These are phyloP conservation scores for Teleiodes luculella DNA, from an alignment of 2,888 invertebrate species.

Conservation along the genomic window DNA sequence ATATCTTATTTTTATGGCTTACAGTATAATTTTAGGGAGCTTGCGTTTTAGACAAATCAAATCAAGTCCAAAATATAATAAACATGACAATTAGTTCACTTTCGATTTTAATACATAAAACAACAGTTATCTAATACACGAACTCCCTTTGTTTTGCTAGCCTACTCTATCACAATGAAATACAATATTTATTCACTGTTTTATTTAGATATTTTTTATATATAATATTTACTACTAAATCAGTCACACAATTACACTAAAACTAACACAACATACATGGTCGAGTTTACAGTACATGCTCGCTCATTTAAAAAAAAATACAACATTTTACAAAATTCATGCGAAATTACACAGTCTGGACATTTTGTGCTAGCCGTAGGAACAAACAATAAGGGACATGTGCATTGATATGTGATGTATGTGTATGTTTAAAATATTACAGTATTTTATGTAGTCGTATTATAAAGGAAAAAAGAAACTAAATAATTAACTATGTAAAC, in stretches of 20 bases:
- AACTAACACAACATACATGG: constrained; percentile 37
- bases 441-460: not conserved
- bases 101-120: too few species aligned
- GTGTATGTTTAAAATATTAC: not conserved
- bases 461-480: not conserved
- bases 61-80: too few species aligned
- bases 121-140: not conserved
- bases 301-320: constrained; percentile 25
- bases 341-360: constrained; percentile 21
- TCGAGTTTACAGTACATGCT: constrained; percentile 34
- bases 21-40: constrained; percentile 14
- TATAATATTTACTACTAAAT: constrained; percentile 55
- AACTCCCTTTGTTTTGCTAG: not conserved
- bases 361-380: constrained; percentile 24
- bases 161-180: not conserved
- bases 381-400: constrained; percentile 14
- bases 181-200: constrained; percentile 36
- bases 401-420: constrained; percentile 1
- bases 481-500: constrained; percentile 1
- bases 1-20: constrained; percentile 13
- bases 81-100: too few species aligned
- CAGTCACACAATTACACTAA: constrained; percentile 64
- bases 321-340: constrained; percentile 26
- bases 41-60: not conserved
- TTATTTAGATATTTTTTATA: constrained; percentile 50